Percentiles rank a stretch among this genome's conserved stretches.
Evolutionary conservation across 2,113 vertebrate species (phyloP).

Genomic region (Xenopus tropicalis): UCB_Xtro_10.0 CM004449.2:113065001-113065500

Average conservation of each 20-base stretch:
- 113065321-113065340: not conserved
- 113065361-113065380: not conserved
- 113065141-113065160: slow-evolving; percentile 63
- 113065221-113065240: slow-evolving; percentile 73
- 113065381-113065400: too few species aligned
- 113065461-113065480: too few species aligned
- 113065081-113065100: too few species aligned
- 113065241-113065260: slow-evolving; percentile 60
- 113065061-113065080: too few species aligned
- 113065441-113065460: too few species aligned
- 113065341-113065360: not conserved
- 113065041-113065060: too few species aligned
- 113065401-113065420: too few species aligned
- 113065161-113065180: slow-evolving; percentile 64
- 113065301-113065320: slow-evolving; percentile 44
- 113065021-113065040: too few species aligned
- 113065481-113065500: too few species aligned
- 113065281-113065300: slow-evolving; percentile 65
- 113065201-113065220: slow-evolving; percentile 84
- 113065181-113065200: slow-evolving; percentile 67
- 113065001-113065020: too few species aligned
- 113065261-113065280: slow-evolving; percentile 60
- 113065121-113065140: slow-evolving; percentile 43
- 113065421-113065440: too few species aligned
- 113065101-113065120: too few species aligned